Conservation (phyloP, 2,113 vertebrate species). For the Piprites chloris region DNA sequence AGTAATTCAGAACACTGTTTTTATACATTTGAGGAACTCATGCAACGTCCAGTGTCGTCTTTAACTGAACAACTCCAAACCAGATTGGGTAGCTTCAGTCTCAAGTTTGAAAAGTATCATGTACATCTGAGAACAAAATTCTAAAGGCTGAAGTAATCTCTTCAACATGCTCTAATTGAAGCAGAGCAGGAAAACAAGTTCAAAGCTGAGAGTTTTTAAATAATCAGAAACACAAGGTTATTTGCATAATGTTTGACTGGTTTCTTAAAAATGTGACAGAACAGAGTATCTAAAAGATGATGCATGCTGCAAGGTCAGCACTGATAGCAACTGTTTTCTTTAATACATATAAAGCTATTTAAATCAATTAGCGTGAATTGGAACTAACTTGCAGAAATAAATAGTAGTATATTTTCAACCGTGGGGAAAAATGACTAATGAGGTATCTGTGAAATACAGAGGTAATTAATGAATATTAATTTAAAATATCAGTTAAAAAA, state of each 20-base stretch:
- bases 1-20: background rate
- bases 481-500: background rate
- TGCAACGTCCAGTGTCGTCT: background rate
- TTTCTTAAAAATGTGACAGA: background rate
- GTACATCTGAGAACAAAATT: background rate
- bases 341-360: background rate
- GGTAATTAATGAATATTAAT: background rate
- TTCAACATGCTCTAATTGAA: background rate
- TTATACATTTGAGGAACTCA: background rate
- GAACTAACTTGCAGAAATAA: background rate
- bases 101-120: background rate
- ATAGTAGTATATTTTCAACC: background rate
- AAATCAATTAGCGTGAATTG: background rate
- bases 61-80: background rate
- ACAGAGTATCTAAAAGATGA: background rate
- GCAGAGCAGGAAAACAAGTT: conserved; percentile 1
- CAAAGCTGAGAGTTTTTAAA: conserved; percentile 10
- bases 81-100: background rate
- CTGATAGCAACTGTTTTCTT: background rate
- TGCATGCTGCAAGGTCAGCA: background rate
- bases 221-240: conserved; percentile 22
- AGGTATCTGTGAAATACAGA: background rate
- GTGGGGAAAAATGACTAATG: background rate
- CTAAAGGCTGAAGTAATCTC: background rate
- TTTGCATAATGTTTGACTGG: background rate